Percentiles rank a stretch among this genome's conserved stretches.
Evolutionary conservation across 2,888 invertebrate species (phyloP).

Genomic region (Ectemnius continuus): DNA sequence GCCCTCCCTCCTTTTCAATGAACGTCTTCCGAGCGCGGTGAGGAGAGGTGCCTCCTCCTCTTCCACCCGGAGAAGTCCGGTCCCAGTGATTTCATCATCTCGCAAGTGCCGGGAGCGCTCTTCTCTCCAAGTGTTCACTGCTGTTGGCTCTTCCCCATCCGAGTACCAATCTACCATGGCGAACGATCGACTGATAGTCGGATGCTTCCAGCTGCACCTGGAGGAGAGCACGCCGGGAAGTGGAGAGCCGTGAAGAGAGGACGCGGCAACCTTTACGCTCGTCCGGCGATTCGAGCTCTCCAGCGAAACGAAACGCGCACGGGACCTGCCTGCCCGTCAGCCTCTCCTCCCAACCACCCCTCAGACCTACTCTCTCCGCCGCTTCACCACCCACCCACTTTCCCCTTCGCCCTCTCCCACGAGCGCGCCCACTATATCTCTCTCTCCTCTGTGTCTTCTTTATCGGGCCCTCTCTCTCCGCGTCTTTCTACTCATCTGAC

Average conservation of each 20-base stretch:
- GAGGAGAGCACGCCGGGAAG: neutral
- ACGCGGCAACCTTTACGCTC: slow-evolving; percentile 57
- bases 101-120: too few relatives aligned
- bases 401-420: slow-evolving; percentile 18
- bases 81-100: too few relatives aligned
- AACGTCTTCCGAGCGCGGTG: too few relatives aligned
- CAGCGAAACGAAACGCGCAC: slow-evolving; percentile 46
- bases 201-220: slow-evolving; percentile 58
- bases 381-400: too few relatives aligned
- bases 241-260: slow-evolving; percentile 18
- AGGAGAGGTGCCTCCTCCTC: too few relatives aligned
- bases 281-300: slow-evolving; percentile 56
- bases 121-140: neutral
- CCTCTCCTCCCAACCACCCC: too few relatives aligned
- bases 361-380: too few relatives aligned
- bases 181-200: slow-evolving; percentile 41
- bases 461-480: slow-evolving; percentile 15
- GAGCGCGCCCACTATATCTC: slow-evolving; percentile 9
- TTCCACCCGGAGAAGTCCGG: too few relatives aligned
- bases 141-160: neutral
- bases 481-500: slow-evolving; percentile 21
- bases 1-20: too few relatives aligned
- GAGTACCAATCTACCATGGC: slow-evolving; percentile 9
- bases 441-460: slow-evolving; percentile 11
- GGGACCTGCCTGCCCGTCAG: slow-evolving; percentile 23